A percentile compares a stretch with the other conserved stretches of the same genome.
Evolutionary conservation across 2,113 vertebrate genomes (phyloP).

Genomic region (Thryonomys swinderianus): DNA sequence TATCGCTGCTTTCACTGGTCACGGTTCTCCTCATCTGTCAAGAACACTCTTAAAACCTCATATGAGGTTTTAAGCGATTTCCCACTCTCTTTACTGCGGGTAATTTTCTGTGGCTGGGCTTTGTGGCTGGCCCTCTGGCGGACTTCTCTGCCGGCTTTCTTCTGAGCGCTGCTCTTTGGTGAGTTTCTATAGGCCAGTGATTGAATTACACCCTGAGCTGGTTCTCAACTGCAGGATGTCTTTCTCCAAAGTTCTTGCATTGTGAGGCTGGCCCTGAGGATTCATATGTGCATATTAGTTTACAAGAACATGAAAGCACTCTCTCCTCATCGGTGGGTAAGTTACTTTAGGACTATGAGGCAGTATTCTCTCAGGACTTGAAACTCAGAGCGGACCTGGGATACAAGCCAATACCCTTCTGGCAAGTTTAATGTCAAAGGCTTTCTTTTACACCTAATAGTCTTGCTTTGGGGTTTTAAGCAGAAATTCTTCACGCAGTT

Average conservation of each 20-base stretch:
- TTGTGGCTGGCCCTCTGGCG: neutral
- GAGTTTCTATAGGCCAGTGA: neutral
- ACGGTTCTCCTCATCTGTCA: constrained; percentile 3
- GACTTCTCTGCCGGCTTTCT: neutral
- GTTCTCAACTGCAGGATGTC: constrained; percentile 40
- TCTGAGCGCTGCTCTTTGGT: neutral
- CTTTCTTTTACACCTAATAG: constrained; percentile 44
- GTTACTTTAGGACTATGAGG: constrained; percentile 31
- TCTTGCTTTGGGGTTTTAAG: constrained; percentile 46
- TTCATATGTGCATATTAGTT: constrained; percentile 26
- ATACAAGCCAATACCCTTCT: neutral
- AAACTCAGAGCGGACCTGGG: neutral
- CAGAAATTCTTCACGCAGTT: constrained; percentile 20
- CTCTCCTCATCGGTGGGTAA: neutral
- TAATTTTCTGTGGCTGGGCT: neutral
- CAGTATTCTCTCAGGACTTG: neutral
- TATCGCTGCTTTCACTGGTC: constrained; percentile 26
- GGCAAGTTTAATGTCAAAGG: neutral
- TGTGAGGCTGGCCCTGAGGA: neutral
- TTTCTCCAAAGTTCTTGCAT: neutral
- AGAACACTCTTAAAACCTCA: constrained; percentile 18
- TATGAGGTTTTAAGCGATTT: neutral
- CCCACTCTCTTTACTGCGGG: neutral
- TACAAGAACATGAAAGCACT: constrained; percentile 28
- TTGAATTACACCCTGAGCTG: neutral